Evolutionary conservation across 1,140 invertebrate genomes (phyloP), one percentile per base, ranked within the genome.

Genomic region (Drosophila eugracilis): DNA sequence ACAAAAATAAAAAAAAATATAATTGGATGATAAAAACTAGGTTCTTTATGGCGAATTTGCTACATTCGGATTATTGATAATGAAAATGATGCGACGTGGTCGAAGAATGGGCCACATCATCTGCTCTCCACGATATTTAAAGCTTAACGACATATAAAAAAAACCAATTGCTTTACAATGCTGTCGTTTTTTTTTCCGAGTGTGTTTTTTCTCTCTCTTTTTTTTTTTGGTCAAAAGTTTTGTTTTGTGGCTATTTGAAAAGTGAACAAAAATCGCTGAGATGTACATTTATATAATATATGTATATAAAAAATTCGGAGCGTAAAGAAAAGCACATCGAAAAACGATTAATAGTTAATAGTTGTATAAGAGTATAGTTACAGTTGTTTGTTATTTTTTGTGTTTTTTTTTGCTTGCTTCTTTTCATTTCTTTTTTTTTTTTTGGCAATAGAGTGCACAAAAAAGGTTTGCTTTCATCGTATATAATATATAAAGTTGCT

Each of bases 241-340:
- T n/a, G n/a, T n/a, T 65, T 24, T 60, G 49, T 59, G 39, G 47
- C 63, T 75, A 66, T 48, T 60, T 30, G 34, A 49, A 76, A 81
- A 54, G 30, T 30, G 37, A 53, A 75, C 15, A 52, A 44, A 30
- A 55, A 57, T 58, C 65, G 45, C 22, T 74, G 59, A 75, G 41
- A 62, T 57, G 50, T 28, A 49, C 39, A 55, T 17, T 15, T 37
- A 17, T 37, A 37, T 15, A 47, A 3, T 30, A 32, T 30, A 57
- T 48, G 52, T 54, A 39, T 45, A 45, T 71, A 47, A 75, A 74
- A 66, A 78, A 79, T 54, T 50, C 52, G 60, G 71, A 80, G 76
- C 77, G 49, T 58, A 60, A 70, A 70, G 58, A 81, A 77, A 81
- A 80, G 78, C 78, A 66, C 73, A 73, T 81, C 78, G 73, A 80